These are phyloP conservation scores for Medauroidea extradentata DNA, from an alignment of 1,140 invertebrate species.

Conservation along the genomic window DNA sequence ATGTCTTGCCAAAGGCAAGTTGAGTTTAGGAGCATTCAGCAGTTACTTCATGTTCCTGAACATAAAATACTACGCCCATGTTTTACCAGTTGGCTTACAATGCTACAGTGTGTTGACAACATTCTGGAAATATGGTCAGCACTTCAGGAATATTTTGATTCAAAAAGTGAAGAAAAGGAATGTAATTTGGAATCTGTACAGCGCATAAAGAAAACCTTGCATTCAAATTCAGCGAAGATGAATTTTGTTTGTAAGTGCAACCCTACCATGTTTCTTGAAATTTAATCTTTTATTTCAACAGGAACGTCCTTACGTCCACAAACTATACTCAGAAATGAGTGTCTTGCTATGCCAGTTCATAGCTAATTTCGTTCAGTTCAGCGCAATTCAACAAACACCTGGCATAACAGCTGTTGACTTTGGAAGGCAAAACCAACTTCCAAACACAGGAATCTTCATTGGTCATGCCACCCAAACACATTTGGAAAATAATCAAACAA, in stretches of 20 bases:
- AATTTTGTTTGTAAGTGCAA: neutral
- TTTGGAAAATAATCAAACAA: neutral
- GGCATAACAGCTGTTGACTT: neutral
- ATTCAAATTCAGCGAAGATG: neutral
- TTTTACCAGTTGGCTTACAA: neutral
- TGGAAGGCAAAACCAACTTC: neutral
- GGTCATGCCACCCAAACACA: neutral
- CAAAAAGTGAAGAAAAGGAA: neutral
- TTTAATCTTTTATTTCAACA: neutral
- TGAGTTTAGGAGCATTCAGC: neutral
- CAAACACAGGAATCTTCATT: neutral
- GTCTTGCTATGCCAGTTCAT: neutral
- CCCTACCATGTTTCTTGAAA: neutral
- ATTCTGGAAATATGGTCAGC: neutral
- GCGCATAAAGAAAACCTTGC: neutral
- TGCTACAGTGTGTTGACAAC: neutral
- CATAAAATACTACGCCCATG: neutral
- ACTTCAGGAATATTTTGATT: neutral
- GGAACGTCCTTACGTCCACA: neutral
- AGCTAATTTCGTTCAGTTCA: neutral
- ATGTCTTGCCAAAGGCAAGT: neutral
- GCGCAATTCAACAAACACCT: neutral
- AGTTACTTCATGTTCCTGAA: too few species aligned
- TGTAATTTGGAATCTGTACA: neutral
- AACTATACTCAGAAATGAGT: neutral